These are phyloP conservation scores for Parapristionchus giblindavisi DNA, from an alignment of 2,888 invertebrate genomes.

Conservation along the genomic window DNA sequence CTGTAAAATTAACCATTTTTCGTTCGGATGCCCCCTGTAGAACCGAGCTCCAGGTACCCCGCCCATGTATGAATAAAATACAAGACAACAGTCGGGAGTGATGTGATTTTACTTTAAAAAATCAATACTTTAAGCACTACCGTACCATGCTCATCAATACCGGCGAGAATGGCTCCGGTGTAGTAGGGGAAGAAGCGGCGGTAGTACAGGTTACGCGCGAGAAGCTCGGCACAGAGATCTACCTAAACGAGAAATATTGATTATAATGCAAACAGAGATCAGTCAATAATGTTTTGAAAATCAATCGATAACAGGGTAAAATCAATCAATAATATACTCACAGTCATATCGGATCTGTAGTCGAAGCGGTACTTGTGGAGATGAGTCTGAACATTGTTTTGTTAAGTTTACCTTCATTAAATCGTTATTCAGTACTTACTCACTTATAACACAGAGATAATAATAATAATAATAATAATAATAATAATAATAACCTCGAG, in stretches of 20 bases:
- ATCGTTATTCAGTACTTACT: background rate
- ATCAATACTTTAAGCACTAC: background rate
- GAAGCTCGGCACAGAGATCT: constrained; percentile 91
- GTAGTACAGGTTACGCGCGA: constrained; percentile 93
- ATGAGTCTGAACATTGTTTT: constrained; percentile 52
- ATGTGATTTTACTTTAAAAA: background rate
- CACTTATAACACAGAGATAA: background rate
- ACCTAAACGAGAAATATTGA: constrained; percentile 26
- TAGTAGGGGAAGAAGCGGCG: constrained; percentile 98
- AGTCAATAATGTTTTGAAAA: background rate
- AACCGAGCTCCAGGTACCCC: no score
- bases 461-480: no score
- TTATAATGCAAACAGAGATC: background rate
- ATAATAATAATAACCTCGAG: constrained; percentile 51
- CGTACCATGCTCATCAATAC: constrained; percentile 85
- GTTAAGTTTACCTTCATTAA: background rate
- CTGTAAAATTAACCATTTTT: no score
- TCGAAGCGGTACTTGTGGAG: constrained; percentile 82
- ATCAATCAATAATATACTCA: background rate
- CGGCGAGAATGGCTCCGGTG: constrained; percentile 91
- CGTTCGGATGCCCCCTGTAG: no score
- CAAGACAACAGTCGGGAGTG: no score
- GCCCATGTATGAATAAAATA: no score
- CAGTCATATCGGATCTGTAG: constrained; percentile 82
- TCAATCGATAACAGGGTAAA: background rate